phyloP scores from a whole-genome alignment of 2,888 invertebrate species.

The Parnassius mnemosyne region DNA sequence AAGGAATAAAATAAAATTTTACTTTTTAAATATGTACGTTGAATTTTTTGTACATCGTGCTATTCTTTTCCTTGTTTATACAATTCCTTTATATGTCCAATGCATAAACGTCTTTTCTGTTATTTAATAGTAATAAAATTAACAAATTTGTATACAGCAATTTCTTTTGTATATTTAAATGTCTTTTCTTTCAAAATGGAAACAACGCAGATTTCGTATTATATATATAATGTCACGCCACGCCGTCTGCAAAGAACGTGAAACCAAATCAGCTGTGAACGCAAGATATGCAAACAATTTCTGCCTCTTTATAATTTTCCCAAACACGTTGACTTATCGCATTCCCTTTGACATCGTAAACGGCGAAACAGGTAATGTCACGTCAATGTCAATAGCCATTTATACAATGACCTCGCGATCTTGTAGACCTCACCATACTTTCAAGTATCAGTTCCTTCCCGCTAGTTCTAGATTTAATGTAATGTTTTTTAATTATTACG shows the following conservation, averaged over 20 bases:
- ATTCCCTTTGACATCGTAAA: conserved; percentile 49
- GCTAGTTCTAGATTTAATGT: neutral
- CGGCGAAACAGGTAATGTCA: conserved; percentile 38
- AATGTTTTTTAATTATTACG: too few relatives aligned
- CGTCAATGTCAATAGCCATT: conserved; percentile 56
- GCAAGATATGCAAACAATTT: neutral
- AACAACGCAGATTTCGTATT: too few relatives aligned
- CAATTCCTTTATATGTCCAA: too few relatives aligned
- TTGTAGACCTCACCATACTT: conserved; percentile 30
- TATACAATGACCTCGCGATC: conserved; percentile 51
- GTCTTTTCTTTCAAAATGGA: too few relatives aligned
- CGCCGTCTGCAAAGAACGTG: conserved; percentile 52
- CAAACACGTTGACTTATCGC: conserved; percentile 4
- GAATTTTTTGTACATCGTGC: too few relatives aligned
- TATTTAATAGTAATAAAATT: too few relatives aligned
- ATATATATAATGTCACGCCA: conserved; percentile 47
- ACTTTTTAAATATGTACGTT: too few relatives aligned
- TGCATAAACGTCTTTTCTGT: too few relatives aligned
- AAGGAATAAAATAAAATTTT: too few relatives aligned
- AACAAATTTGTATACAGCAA: too few relatives aligned
- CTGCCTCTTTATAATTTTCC: conserved; percentile 5
- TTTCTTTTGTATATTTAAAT: too few relatives aligned
- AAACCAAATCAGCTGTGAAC: neutral
- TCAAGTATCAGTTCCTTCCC: conserved; percentile 34
- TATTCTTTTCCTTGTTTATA: too few relatives aligned